Percentiles rank a stretch among this genome's conserved stretches.
These are phyloP conservation scores for Anguilla megastoma DNA, from an alignment of 2,797 vertebrate species.

Conservation along the genomic window DNA sequence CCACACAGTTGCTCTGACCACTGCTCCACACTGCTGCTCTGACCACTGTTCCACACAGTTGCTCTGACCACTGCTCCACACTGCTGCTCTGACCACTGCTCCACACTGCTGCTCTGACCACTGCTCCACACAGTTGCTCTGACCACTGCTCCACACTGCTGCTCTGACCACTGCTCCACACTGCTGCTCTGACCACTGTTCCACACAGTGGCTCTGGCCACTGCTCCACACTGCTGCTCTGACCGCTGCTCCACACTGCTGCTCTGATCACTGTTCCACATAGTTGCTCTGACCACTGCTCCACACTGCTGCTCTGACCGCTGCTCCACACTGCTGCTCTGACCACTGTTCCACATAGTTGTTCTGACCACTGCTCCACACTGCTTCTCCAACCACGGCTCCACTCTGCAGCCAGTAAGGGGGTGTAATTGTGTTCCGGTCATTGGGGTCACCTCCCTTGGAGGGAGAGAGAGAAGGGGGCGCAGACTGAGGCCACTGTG, in stretches of 20 bases:
- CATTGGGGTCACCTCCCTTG: background rate
- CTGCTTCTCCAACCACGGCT: background rate
- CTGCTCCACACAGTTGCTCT: background rate
- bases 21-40: background rate
- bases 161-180: background rate
- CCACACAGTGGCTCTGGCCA: too few relatives aligned
- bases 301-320: too few relatives aligned
- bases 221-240: too few relatives aligned
- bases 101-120: background rate
- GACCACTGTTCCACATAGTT: background rate
- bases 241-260: too few relatives aligned
- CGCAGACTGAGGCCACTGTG: background rate
- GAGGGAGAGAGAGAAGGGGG: background rate
- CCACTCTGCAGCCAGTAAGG: background rate
- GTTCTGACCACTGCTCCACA: background rate
- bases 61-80: background rate
- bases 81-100: background rate
- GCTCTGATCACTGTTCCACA: too few relatives aligned
- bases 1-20: background rate
- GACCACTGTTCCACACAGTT: background rate
- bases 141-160: background rate
- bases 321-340: background rate
- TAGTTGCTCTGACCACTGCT: too few relatives aligned
- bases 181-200: background rate
- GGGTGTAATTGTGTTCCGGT: background rate